These are phyloP conservation scores for Ginglymostoma cirratum DNA, from an alignment of 2,113 vertebrate genomes.

Conservation along the genomic window DNA sequence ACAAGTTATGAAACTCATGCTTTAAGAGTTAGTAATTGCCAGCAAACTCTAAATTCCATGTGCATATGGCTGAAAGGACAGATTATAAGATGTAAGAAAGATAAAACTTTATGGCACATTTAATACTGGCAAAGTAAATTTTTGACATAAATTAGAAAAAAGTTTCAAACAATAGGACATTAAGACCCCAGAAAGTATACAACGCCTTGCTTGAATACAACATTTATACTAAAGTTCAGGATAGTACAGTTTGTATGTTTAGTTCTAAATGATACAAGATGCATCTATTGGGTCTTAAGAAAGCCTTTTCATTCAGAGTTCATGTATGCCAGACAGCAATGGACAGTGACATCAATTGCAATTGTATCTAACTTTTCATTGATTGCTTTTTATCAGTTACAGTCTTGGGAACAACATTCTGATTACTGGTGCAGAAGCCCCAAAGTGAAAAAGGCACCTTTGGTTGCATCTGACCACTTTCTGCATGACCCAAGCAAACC, in stretches of 20 bases:
- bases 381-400: neutral
- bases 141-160: neutral
- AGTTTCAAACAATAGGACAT: neutral
- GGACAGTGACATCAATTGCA: neutral
- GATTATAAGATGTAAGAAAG: neutral
- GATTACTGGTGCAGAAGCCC: neutral
- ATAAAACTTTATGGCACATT: neutral
- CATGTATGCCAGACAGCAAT: neutral
- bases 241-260: neutral
- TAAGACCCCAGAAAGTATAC: neutral
- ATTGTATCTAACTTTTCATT: neutral
- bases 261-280: neutral
- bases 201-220: neutral
- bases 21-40: slow-evolving; percentile 7
- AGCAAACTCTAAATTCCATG: neutral
- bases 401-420: neutral
- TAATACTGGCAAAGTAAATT: slow-evolving; percentile 2
- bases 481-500: neutral
- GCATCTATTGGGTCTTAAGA: neutral
- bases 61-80: slow-evolving; percentile 13
- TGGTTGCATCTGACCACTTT: neutral
- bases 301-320: neutral
- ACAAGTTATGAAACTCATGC: neutral
- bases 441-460: neutral
- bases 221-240: neutral